Conservation (phyloP, 2,797 vertebrate genomes). For the Sitta carolinensis region DNA sequence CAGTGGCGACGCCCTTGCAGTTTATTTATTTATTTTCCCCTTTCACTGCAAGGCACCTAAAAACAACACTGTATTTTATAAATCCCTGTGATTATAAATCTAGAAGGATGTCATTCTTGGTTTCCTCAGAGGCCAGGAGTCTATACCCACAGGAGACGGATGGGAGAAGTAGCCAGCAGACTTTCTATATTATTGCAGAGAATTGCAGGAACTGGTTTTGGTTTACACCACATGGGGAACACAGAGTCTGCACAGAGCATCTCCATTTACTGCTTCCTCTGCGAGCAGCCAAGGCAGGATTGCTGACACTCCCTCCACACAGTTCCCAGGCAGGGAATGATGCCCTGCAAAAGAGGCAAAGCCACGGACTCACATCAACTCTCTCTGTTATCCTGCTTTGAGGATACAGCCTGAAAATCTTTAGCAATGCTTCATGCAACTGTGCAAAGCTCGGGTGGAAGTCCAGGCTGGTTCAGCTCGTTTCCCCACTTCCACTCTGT, state of each 20-base stretch:
- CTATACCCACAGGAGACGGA: slow-evolving; percentile 29
- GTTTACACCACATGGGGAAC: slow-evolving; percentile 5
- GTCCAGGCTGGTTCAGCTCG: background rate
- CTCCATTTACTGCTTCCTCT: slow-evolving; percentile 47
- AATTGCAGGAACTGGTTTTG: slow-evolving; percentile 65
- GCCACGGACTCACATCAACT: background rate
- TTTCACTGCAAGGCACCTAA: slow-evolving; percentile 21
- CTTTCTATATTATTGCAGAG: slow-evolving; percentile 45
- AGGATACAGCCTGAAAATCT: background rate
- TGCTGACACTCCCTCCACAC: background rate
- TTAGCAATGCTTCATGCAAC: background rate
- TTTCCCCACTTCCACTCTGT: background rate
- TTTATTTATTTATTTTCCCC: slow-evolving; percentile 57
- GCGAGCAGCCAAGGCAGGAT: background rate
- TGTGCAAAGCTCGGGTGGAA: background rate
- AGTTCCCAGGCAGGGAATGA: background rate
- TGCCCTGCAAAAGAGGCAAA: background rate
- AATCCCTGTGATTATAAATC: slow-evolving; percentile 45
- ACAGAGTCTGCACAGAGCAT: slow-evolving; percentile 18
- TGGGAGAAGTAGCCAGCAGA: slow-evolving; percentile 15
- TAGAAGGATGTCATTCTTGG: slow-evolving; percentile 40
- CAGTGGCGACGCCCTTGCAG: background rate
- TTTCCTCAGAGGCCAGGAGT: slow-evolving; percentile 15
- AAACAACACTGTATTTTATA: slow-evolving; percentile 2
- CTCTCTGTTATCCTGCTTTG: background rate